Evolutionary conservation across 2,888 invertebrate genomes (phyloP).

Genomic region (Trichogramma dendrolimi): DNA sequence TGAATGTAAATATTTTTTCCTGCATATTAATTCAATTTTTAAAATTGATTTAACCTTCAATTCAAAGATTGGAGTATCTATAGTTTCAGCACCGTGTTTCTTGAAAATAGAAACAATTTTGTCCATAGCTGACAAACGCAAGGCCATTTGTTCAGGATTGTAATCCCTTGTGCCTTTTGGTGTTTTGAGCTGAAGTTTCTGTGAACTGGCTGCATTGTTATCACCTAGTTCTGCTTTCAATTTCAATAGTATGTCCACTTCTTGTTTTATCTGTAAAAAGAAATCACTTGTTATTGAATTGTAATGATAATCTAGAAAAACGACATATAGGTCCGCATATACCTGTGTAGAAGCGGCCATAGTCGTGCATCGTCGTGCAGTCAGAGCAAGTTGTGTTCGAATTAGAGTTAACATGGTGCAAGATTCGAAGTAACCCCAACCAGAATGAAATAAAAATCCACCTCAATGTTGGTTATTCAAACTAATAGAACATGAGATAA

Average conservation of each 20-base stretch:
- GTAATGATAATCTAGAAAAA: constrained; percentile 2
- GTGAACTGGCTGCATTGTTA: constrained; percentile 56
- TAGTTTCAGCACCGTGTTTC: constrained; percentile 94
- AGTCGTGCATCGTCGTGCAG: constrained; percentile 39
- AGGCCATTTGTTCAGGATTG: constrained; percentile 89
- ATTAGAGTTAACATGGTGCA: constrained; percentile 43
- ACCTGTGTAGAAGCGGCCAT: constrained; percentile 44
- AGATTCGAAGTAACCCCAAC: constrained; percentile 35
- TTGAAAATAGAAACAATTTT: constrained; percentile 88
- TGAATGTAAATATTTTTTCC: not conserved
- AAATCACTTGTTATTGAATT: not conserved
- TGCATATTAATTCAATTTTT: not conserved
- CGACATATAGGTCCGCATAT: constrained; percentile 31
- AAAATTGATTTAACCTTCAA: constrained; percentile 65
- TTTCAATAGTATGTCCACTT: constrained; percentile 76
- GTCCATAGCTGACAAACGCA: constrained; percentile 79
- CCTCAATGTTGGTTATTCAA: constrained; percentile 45
- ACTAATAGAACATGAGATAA: constrained; percentile 45
- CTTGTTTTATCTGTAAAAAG: constrained; percentile 72
- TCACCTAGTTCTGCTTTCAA: constrained; percentile 72
- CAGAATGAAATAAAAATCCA: constrained; percentile 49
- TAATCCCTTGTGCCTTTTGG: constrained; percentile 95
- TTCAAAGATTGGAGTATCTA: constrained; percentile 98
- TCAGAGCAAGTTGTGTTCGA: constrained; percentile 39
- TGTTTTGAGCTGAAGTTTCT: constrained; percentile 83